Conservation (phyloP, 2,888 invertebrate genomes). For the Spatulosminthurus flaviceps region DNA sequence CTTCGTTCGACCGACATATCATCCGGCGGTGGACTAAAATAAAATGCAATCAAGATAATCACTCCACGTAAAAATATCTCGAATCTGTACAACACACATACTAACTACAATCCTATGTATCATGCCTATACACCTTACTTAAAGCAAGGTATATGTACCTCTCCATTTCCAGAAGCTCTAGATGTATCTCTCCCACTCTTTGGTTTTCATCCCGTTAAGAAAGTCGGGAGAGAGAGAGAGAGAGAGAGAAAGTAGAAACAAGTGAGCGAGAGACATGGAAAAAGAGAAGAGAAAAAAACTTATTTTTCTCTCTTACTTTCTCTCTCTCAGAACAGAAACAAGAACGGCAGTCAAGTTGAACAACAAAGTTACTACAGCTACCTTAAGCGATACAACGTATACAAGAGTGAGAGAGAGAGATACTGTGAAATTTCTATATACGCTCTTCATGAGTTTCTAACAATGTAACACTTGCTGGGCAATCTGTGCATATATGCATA, state of each 20-base stretch:
- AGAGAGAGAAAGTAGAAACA: not conserved
- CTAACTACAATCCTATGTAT: not conserved
- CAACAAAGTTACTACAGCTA: constrained; percentile 22
- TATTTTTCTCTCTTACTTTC: constrained; percentile 3
- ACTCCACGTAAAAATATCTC: not conserved
- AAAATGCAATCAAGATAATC: constrained; percentile 13
- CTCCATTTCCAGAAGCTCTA: not conserved
- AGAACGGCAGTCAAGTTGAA: constrained; percentile 21
- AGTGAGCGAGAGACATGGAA: not conserved
- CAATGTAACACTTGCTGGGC: constrained; percentile 3
- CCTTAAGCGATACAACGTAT: not conserved
- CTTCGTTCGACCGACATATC: constrained; percentile 68
- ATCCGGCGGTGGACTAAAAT: constrained; percentile 47
- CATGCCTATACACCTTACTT: not conserved
- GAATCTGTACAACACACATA: constrained; percentile 9
- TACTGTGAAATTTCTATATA: too few relatives aligned
- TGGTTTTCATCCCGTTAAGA: not conserved
- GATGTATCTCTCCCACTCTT: not conserved
- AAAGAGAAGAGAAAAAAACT: not conserved
- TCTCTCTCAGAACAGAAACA: not conserved
- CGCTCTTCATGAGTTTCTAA: not conserved
- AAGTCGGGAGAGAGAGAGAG: not conserved
- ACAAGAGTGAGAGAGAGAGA: too few relatives aligned
- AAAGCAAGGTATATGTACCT: too few relatives aligned
- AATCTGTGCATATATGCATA: not conserved